phyloP scores from a whole-genome alignment of 2,888 invertebrate species.

The Zygogramma bicolorata region DNA sequence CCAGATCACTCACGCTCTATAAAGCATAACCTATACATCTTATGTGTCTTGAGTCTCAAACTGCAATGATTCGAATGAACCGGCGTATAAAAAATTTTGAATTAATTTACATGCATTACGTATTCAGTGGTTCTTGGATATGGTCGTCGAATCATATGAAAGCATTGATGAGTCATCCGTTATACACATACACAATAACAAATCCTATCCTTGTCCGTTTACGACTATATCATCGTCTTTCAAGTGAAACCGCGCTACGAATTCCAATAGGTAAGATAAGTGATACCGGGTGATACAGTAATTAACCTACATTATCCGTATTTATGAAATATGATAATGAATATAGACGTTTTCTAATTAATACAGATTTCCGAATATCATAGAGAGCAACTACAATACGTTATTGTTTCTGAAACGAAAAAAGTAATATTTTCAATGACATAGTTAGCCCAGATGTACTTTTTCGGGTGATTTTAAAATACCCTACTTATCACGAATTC shows the following conservation, averaged over 20 bases:
- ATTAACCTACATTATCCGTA: background rate
- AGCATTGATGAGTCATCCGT: background rate
- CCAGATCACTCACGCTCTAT: too few species aligned
- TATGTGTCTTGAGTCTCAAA: background rate
- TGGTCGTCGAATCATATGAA: background rate
- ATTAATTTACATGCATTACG: constrained; percentile 1
- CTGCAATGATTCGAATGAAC: background rate
- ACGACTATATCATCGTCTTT: background rate
- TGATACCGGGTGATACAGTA: background rate
- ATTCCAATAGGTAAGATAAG: background rate
- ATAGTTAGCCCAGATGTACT: too few species aligned
- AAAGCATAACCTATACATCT: too few species aligned
- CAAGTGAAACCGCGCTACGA: background rate
- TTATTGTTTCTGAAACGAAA: too few species aligned
- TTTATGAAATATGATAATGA: too few species aligned
- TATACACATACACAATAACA: background rate
- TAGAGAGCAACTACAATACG: too few species aligned
- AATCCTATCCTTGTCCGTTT: background rate
- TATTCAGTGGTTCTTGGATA: background rate
- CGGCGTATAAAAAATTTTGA: background rate
- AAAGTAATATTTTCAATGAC: too few species aligned
- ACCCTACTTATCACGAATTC: too few species aligned
- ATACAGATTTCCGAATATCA: background rate
- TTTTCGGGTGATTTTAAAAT: too few species aligned
- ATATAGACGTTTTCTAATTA: too few species aligned